These are phyloP conservation scores for Zosterops lateralis DNA, from an alignment of 2,113 vertebrate genomes.

Conservation along the genomic window DNA sequence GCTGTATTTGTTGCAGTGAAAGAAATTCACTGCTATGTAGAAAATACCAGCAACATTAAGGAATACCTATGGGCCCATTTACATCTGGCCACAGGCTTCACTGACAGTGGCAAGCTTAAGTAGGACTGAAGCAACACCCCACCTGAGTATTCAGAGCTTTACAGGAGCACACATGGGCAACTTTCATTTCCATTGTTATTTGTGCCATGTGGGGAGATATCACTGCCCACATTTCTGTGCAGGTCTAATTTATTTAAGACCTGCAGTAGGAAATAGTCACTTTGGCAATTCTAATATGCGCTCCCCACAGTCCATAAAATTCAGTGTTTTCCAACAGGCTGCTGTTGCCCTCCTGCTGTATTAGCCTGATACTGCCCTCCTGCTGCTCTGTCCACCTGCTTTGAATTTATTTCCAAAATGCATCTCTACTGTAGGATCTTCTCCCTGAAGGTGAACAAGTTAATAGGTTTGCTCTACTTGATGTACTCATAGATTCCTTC, in stretches of 20 bases:
- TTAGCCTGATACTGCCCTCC: conserved; percentile 40
- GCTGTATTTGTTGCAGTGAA: neutral
- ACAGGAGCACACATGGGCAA: neutral
- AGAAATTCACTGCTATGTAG: neutral
- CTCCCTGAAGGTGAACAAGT: conserved; percentile 50
- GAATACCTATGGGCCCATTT: neutral
- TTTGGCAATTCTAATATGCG: conserved; percentile 67
- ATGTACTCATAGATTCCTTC: conserved; percentile 45
- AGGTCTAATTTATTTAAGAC: conserved; percentile 58
- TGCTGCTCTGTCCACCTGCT: conserved; percentile 74
- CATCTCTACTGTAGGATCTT: conserved; percentile 36
- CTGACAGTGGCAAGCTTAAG: neutral
- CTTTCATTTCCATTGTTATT: neutral
- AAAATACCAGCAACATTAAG: neutral
- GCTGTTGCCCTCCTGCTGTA: conserved; percentile 46
- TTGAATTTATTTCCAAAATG: conserved; percentile 69
- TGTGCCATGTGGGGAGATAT: neutral
- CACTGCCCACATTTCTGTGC: neutral
- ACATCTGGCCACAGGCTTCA: neutral
- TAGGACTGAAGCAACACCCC: neutral
- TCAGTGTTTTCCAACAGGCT: conserved; percentile 54
- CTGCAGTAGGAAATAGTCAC: conserved; percentile 47
- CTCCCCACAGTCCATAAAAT: conserved; percentile 30
- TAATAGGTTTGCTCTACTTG: conserved; percentile 65
- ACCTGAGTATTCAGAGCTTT: neutral